These are phyloP conservation scores for Lithobates pipiens DNA, from an alignment of 2,797 vertebrate genomes.

Conservation along the genomic window DNA sequence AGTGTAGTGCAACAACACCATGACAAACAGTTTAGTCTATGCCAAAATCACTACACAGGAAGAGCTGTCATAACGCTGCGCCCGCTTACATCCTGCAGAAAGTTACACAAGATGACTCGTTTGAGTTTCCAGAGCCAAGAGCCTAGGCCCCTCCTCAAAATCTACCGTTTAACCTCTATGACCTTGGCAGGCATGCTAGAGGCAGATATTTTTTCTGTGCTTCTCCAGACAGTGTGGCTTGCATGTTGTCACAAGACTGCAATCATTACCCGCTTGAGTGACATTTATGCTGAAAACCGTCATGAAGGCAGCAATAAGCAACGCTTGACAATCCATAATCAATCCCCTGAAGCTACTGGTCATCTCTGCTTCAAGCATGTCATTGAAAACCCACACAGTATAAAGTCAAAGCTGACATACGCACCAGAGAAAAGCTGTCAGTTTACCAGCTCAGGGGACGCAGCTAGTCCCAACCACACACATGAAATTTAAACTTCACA, in stretches of 20 bases:
- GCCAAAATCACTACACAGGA: not conserved
- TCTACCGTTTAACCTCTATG: not conserved
- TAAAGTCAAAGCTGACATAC: conserved; percentile 18
- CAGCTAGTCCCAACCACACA: not conserved
- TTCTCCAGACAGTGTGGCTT: not conserved
- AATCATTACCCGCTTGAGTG: not conserved
- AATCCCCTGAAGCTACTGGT: not conserved
- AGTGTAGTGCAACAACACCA: not conserved
- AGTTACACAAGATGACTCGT: conserved; percentile 7
- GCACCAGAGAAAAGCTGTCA: conserved; percentile 26
- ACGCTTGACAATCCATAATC: not conserved
- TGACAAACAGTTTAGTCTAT: not conserved
- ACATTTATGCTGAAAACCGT: not conserved
- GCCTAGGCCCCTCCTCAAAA: conserved; percentile 5
- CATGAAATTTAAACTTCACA: conserved; percentile 37
- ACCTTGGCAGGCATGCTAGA: conserved; percentile 12
- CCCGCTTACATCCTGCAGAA: not conserved
- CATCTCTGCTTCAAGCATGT: not conserved
- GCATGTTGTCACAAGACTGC: too few relatives aligned
- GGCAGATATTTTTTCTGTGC: not conserved
- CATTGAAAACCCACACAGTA: not conserved
- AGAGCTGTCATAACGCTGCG: too few relatives aligned
- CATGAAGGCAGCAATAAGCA: not conserved
- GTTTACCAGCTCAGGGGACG: not conserved
- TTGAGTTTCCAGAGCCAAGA: conserved; percentile 4